These are phyloP conservation scores for Amiota communis DNA, from an alignment of 2,888 invertebrate species.

Conservation along the genomic window DNA sequence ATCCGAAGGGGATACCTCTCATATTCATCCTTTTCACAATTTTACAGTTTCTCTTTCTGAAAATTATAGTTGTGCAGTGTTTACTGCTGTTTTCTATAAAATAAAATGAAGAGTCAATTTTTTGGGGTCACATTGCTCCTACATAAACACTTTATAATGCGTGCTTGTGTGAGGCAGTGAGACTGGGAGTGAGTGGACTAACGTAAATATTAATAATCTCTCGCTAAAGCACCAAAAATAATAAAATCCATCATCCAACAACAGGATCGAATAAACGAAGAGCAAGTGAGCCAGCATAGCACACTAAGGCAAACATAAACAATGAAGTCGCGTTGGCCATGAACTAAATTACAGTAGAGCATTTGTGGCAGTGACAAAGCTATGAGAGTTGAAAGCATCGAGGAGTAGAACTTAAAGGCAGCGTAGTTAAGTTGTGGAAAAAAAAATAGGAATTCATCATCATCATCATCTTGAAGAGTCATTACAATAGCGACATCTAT, in stretches of 20 bases:
- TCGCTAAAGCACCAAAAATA: neutral
- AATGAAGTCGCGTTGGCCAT: constrained; percentile 52
- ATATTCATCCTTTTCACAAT: too few relatives aligned
- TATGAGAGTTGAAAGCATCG: too few relatives aligned
- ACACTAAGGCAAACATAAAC: constrained; percentile 52
- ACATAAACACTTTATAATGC: constrained; percentile 32
- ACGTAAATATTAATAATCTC: constrained; percentile 58
- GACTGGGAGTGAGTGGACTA: too few relatives aligned
- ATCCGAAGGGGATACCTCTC: neutral
- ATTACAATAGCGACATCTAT: neutral
- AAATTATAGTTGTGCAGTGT: too few relatives aligned
- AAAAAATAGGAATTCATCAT: constrained; percentile 25
- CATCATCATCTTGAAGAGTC: too few relatives aligned
- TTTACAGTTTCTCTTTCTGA: too few relatives aligned
- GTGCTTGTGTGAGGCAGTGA: constrained; percentile 6
- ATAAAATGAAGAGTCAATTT: too few relatives aligned
- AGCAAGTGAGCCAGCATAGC: neutral
- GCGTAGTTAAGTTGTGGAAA: neutral
- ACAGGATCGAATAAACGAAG: neutral
- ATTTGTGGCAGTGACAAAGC: too few relatives aligned
- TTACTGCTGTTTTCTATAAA: too few relatives aligned
- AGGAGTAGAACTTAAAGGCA: neutral
- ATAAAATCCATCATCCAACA: constrained; percentile 32
- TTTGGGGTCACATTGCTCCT: neutral
- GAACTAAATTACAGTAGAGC: constrained; percentile 63